Evolutionary conservation across 2,797 vertebrate genomes (phyloP), one percentile per base, ranked within the genome.

Genomic region (Cetoscarus ocellatus): DNA sequence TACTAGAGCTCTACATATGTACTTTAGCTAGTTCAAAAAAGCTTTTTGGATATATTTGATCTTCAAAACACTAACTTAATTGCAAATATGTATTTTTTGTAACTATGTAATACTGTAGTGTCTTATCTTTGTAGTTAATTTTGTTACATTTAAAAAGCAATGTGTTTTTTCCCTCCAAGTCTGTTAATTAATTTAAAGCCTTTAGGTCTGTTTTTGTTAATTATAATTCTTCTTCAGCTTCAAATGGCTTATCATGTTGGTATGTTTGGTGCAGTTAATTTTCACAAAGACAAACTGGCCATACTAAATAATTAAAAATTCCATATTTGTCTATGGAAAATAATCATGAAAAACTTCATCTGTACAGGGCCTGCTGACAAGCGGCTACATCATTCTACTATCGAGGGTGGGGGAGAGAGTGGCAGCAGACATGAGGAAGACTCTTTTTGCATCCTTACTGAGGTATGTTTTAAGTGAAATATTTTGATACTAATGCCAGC

Each of bases 321-420:
- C n/a, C n/a, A n/a, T n/a, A n/a, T n/a, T n/a, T n/a, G n/a, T 38
- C 70, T 69, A 45, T 62, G n/a, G 40, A 65, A 70, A 70, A 79
- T 42, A 34, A 9, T 61, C 35, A 66, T 65, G 80, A 57, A 79
- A 79, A 47, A 35, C n/a, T 11, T 56, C 6, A 34, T 88, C 55
- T 73, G 49, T 7, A 0, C 87, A 99, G 98, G 97, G 97, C 17
- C 70, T 96, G 71, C 88, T 99, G 85, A 99, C 97, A 10, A 96
- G 94, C 0, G 96, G 96, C n/a, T 99, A 99, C 91, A 96, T 99
- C 58, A 92, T 96, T 50, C 91, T 99, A 75, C 94, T 99, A 45
- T 96, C 97, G 0, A 94, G 88, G 15, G 88, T 98, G 0, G 98
- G 98, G 0, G 98, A 99, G 91, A 94, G 81, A 73, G 95, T 99